Conservation (phyloP, 1,140 invertebrate genomes). For the honey bee (Apis mellifera) region Amel_HAv3.1 CM009938.2:6362001-6362500, state of each 20-base stretch:
- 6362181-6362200: neutral
- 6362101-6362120: too few species aligned
- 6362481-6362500: too few species aligned
- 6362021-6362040: neutral
- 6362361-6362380: neutral
- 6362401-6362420: neutral
- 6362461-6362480: neutral
- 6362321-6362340: constrained; percentile 17
- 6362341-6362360: neutral
- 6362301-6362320: constrained; percentile 1
- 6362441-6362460: neutral
- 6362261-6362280: neutral
- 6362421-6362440: neutral
- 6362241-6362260: neutral
- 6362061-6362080: neutral
- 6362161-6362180: too few species aligned
- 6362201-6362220: neutral
- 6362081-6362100: neutral
- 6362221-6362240: too few species aligned
- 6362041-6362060: neutral
- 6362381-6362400: neutral
- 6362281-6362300: constrained; percentile 4
- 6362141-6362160: too few species aligned
- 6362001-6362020: too few species aligned
- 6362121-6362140: too few species aligned